Evolutionary conservation across 2,888 invertebrate species (phyloP).

Genomic region (Polia nebulosa): DNA sequence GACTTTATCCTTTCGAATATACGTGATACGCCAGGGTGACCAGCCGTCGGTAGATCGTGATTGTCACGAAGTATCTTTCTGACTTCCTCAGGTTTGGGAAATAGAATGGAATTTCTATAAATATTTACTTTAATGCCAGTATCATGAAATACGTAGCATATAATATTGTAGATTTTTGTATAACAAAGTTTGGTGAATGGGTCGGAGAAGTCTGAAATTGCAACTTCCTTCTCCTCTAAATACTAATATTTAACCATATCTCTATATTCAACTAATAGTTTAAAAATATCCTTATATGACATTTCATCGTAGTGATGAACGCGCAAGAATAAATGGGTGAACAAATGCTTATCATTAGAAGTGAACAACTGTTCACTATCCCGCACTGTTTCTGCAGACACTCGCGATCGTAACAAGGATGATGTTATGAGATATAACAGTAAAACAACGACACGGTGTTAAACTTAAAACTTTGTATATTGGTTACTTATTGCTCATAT

Average conservation of each 20-base stretch:
- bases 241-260: too few relatives aligned
- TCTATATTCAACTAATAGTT: too few relatives aligned
- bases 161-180: not conserved
- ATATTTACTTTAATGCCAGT: conserved; percentile 13
- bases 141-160: conserved; percentile 2
- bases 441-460: too few relatives aligned
- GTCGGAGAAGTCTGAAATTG: too few relatives aligned
- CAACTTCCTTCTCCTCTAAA: too few relatives aligned
- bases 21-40: not conserved
- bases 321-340: not conserved
- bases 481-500: too few relatives aligned
- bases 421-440: too few relatives aligned
- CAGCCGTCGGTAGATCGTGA: not conserved
- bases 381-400: too few relatives aligned
- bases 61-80: conserved; percentile 5
- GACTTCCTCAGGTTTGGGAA: not conserved
- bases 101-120: conserved; percentile 1
- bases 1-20: conserved; percentile 4
- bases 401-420: too few relatives aligned
- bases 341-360: not conserved
- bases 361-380: too few relatives aligned
- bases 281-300: not conserved
- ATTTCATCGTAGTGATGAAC: not conserved
- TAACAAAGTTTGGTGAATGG: conserved; percentile 3
- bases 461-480: too few relatives aligned